phyloP scores from a whole-genome alignment of 2,797 vertebrate genomes.

The Gambusia yucatana region DNA sequence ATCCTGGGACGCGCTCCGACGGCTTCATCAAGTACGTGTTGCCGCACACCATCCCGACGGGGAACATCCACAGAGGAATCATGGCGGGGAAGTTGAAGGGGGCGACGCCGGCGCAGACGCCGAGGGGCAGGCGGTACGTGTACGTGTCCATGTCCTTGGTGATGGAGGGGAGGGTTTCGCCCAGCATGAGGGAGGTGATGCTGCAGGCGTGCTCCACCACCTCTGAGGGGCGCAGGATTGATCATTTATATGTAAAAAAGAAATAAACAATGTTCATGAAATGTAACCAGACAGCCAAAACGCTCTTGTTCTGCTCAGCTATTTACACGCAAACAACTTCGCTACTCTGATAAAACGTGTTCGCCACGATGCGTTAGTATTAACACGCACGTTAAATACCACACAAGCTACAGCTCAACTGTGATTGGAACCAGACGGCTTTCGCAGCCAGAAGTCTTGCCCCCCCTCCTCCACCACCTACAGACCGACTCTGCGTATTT shows the following conservation, averaged over 20 bases:
- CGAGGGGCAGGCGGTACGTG: constrained; percentile 92
- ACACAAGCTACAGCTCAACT: background rate
- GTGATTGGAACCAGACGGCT: background rate
- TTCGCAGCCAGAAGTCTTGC: background rate
- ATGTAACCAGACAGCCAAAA: background rate
- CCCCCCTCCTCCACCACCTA: background rate
- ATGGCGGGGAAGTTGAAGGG: constrained; percentile 98
- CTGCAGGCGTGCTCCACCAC: constrained; percentile 97
- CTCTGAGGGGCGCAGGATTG: constrained; percentile 79
- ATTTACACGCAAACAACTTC: background rate
- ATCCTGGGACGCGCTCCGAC: constrained; percentile 94
- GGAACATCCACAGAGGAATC: constrained; percentile 99
- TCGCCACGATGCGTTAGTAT: background rate
- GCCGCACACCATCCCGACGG: constrained; percentile 95
- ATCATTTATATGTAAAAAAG: background rate
- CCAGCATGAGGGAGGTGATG: constrained; percentile 95
- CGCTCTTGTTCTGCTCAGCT: background rate
- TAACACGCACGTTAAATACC: background rate
- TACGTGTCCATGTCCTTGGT: constrained; percentile 98
- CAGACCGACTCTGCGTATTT: background rate
- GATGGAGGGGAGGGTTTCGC: constrained; percentile 95
- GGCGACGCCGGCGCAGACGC: constrained; percentile 94
- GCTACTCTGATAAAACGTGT: background rate
- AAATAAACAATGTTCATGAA: background rate
- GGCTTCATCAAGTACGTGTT: constrained; percentile 98